Percentiles rank a stretch among this genome's conserved stretches.
phyloP scores from a whole-genome alignment of 2,888 invertebrate species.

The Mesorhabditis sp. region DNA sequence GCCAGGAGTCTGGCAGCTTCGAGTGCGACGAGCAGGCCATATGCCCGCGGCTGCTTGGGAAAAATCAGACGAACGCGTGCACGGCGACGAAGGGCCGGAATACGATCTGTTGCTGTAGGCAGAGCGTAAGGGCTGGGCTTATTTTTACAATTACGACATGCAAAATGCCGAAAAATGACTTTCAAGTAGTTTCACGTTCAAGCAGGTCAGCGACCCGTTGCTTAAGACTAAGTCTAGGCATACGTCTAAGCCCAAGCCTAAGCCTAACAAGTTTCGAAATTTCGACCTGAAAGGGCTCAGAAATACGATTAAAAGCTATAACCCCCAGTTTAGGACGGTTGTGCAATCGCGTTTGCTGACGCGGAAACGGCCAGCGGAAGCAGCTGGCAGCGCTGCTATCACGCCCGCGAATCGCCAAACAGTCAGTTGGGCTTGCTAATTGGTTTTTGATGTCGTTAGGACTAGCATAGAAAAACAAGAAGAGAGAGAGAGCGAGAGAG shows the following conservation, averaged over 20 bases:
- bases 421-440: neutral
- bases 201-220: too few species aligned
- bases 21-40: neutral
- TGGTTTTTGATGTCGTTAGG: neutral
- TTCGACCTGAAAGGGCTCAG: too few species aligned
- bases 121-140: neutral
- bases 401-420: neutral
- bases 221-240: too few species aligned
- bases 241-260: too few species aligned
- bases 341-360: neutral
- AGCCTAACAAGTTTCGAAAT: too few species aligned
- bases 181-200: too few species aligned
- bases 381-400: neutral
- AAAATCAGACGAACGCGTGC: constrained; percentile 2
- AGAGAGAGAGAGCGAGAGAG: neutral
- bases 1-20: neutral
- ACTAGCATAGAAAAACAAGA: neutral
- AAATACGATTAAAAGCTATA: neutral
- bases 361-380: neutral
- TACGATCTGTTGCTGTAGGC: neutral
- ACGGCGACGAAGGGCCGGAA: neutral
- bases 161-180: too few species aligned
- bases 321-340: neutral
- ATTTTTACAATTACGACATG: neutral
- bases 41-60: neutral